Evolutionary conservation across 2,113 vertebrate species (phyloP), one percentile per base, ranked within the genome.

Genomic region (Myodes glareolus): DNA sequence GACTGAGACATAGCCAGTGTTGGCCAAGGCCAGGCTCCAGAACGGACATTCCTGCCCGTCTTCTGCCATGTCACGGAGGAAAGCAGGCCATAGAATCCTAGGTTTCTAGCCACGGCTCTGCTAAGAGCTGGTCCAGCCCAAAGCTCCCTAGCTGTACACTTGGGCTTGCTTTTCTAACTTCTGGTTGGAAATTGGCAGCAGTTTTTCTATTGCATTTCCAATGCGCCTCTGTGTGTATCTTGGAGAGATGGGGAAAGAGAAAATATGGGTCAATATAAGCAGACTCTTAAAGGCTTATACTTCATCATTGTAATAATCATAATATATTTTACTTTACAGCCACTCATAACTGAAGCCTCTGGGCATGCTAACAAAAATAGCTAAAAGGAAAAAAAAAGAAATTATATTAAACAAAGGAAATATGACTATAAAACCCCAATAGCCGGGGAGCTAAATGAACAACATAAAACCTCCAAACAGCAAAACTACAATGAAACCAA

Each of bases 401-500:
- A 98, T 98, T 98, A 98, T 98, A 98, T 98, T 98, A 98, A 98
- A 97, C 98, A 98, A 97, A 98, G 98, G 98, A 98, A 98, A 97
- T 98, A 98, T 5, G 96, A 97, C 98, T 98, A 97, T 98, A 98
- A 98, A 98, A 97, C 95, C 97, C 96, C 97, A 97, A 97, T 98
- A 98, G 97, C 96, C 96, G 96, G 90, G 95, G 93, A 98, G 96
- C 98, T 98, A 98, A 98, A 98, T 98, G 98, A 98, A 98, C 98
- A 98, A 98, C 97, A 98, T 98, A 98, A 98, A 98, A 98, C 95
- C 98, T 98, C 96, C 96, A 94, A 97, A 98, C 97, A 98, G 95
- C 97, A 98, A 96, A 98, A 97, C 97, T 98, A 97, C 97, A 96
- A 96, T 97, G 98, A 97, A 98, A 95, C 97, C 97, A 89, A 97